Evolutionary conservation across 2,797 vertebrate species (phyloP).

Genomic region (Lindbergichthys nudifrons): DNA sequence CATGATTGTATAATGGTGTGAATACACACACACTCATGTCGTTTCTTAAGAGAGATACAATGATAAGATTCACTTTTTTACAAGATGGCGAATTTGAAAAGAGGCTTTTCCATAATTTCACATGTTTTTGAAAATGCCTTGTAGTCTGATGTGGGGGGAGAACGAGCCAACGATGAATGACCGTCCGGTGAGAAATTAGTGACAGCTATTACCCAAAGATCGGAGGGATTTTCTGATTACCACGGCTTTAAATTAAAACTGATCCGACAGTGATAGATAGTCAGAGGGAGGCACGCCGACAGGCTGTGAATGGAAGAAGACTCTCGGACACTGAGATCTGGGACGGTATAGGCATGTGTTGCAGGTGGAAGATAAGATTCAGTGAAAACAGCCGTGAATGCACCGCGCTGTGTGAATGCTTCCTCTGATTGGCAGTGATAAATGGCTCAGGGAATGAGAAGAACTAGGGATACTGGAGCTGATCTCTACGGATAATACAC

Average conservation of each 20-base stretch:
- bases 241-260: conserved; percentile 58
- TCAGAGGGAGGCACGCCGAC: conserved; percentile 25
- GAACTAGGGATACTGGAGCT: conserved; percentile 30
- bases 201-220: conserved; percentile 54
- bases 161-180: conserved; percentile 56
- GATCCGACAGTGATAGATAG: conserved; percentile 65
- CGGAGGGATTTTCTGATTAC: conserved; percentile 43
- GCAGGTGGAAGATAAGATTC: conserved; percentile 57
- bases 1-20: neutral
- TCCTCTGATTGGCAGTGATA: conserved; percentile 57
- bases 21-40: neutral
- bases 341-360: conserved; percentile 13
- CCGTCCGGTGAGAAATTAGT: conserved; percentile 55
- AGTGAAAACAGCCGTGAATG: conserved; percentile 31
- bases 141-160: conserved; percentile 36
- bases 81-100: conserved; percentile 30
- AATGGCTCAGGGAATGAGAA: conserved; percentile 57
- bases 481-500: conserved; percentile 17
- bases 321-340: conserved; percentile 31
- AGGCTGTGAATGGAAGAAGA: conserved; percentile 37
- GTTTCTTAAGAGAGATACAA: conserved; percentile 1
- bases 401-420: conserved; percentile 7
- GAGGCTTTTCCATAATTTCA: conserved; percentile 32
- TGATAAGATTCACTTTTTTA: conserved; percentile 26
- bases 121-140: conserved; percentile 36